Conservation (phyloP, 1,140 invertebrate species). For the Telenomus remus region DNA sequence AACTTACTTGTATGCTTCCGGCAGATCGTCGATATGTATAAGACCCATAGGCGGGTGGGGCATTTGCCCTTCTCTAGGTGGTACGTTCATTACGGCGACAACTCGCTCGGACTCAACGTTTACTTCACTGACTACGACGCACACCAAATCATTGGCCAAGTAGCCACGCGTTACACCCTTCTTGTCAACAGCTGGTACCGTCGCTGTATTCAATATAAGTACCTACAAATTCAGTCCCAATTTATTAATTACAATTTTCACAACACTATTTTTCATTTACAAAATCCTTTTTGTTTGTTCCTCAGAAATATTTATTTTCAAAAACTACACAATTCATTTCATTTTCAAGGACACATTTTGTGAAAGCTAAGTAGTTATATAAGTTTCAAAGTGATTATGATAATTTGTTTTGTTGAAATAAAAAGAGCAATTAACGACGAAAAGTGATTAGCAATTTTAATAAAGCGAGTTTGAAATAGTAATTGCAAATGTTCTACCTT, state of each 20-base stretch:
- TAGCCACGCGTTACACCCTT: slow-evolving; percentile 86
- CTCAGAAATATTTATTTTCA: no score
- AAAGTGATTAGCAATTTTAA: no score
- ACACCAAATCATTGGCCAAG: slow-evolving; percentile 88
- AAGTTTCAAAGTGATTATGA: no score
- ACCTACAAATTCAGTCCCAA: slow-evolving; percentile 61
- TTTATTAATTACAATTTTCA: slow-evolving; percentile 3
- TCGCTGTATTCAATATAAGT: slow-evolving; percentile 74
- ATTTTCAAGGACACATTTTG: no score
- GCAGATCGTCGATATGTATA: slow-evolving; percentile 89
- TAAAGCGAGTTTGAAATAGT: not conserved
- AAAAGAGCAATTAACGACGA: no score
- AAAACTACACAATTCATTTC: no score
- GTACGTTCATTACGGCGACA: slow-evolving; percentile 88
- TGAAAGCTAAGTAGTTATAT: no score
- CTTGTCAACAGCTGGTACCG: slow-evolving; percentile 86
- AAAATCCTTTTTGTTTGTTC: no score
- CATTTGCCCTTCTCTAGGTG: slow-evolving; percentile 81
- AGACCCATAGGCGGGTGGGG: slow-evolving; percentile 86
- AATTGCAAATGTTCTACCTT: slow-evolving; percentile 77
- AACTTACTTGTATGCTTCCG: slow-evolving; percentile 90
- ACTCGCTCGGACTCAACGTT: slow-evolving; percentile 91
- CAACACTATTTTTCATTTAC: no score
- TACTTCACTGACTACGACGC: slow-evolving; percentile 91
- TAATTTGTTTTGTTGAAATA: no score